These are phyloP conservation scores for Mycalesis mineus DNA, from an alignment of 2,888 invertebrate species.

Conservation along the genomic window DNA sequence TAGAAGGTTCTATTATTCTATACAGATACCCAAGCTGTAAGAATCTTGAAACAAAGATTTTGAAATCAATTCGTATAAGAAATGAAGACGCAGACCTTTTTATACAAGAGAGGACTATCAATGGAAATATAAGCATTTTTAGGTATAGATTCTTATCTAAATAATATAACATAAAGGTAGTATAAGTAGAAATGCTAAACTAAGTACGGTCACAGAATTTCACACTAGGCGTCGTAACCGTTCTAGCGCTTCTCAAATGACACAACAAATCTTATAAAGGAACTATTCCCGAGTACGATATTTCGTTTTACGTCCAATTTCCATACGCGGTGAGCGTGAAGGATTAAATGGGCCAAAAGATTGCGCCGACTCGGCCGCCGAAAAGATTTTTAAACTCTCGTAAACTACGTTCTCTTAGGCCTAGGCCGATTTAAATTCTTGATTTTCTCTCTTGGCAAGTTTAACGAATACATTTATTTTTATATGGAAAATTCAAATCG, in stretches of 20 bases:
- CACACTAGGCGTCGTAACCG: conserved; percentile 20
- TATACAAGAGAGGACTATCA: too few relatives aligned
- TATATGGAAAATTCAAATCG: not conserved
- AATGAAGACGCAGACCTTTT: too few relatives aligned
- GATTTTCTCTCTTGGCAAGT: conserved; percentile 8
- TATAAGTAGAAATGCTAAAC: conserved; percentile 27
- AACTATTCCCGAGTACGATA: conserved; percentile 67
- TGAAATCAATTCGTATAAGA: too few relatives aligned
- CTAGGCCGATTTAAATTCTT: conserved; percentile 22
- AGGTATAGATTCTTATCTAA: too few relatives aligned
- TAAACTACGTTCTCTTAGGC: conserved; percentile 36
- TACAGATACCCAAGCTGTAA: too few relatives aligned
- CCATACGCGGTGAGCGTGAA: conserved; percentile 76
- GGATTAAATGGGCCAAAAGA: conserved; percentile 74
- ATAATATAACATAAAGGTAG: not conserved
- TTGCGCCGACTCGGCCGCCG: conserved; percentile 65
- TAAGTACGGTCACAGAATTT: conserved; percentile 29
- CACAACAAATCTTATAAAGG: conserved; percentile 56
- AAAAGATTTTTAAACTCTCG: conserved; percentile 57
- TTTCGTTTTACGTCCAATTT: conserved; percentile 76
- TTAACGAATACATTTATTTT: not conserved
- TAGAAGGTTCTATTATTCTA: too few relatives aligned
- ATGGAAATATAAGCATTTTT: too few relatives aligned
- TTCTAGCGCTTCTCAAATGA: conserved; percentile 31
- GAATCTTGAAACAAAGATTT: too few relatives aligned